phyloP scores from a whole-genome alignment of 2,888 invertebrate genomes.

The Aphodius granarius region DNA sequence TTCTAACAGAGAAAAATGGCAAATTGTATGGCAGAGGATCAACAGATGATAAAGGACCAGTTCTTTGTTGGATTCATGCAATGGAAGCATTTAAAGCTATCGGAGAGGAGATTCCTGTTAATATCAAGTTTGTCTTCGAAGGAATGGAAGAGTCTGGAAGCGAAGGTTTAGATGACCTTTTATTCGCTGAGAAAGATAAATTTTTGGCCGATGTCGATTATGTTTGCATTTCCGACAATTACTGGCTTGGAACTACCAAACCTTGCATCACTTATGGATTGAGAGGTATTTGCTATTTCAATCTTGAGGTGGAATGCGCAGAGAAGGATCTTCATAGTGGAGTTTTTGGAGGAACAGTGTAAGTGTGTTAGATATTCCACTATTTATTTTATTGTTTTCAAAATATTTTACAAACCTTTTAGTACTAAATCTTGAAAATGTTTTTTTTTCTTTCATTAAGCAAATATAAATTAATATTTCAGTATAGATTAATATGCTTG shows the following conservation, averaged over 20 bases:
- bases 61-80: conserved; percentile 94
- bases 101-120: conserved; percentile 65
- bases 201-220: conserved; percentile 87
- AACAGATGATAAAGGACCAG: conserved; percentile 93
- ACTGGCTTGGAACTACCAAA: conserved; percentile 96
- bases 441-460: too few species aligned
- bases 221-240: conserved; percentile 98
- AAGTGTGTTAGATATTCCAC: too few species aligned
- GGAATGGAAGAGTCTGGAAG: conserved; percentile 99
- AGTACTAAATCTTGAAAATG: too few species aligned
- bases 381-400: too few species aligned
- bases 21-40: conserved; percentile 88
- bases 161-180: conserved; percentile 88
- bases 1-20: conserved; percentile 81
- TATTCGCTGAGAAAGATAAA: conserved; percentile 69
- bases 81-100: conserved; percentile 83
- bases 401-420: too few species aligned
- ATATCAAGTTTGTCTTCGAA: conserved; percentile 90
- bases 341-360: conserved; percentile 92
- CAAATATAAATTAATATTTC: too few species aligned
- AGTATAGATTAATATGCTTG: too few species aligned
- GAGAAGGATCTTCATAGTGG: conserved; percentile 95
- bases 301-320: conserved; percentile 85
- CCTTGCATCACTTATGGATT: conserved; percentile 97
- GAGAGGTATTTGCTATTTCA: conserved; percentile 91